Percentiles rank a stretch among this genome's conserved stretches.
Conservation (phyloP, 2,888 invertebrate species). For the Lasius fuliginosus region DNA sequence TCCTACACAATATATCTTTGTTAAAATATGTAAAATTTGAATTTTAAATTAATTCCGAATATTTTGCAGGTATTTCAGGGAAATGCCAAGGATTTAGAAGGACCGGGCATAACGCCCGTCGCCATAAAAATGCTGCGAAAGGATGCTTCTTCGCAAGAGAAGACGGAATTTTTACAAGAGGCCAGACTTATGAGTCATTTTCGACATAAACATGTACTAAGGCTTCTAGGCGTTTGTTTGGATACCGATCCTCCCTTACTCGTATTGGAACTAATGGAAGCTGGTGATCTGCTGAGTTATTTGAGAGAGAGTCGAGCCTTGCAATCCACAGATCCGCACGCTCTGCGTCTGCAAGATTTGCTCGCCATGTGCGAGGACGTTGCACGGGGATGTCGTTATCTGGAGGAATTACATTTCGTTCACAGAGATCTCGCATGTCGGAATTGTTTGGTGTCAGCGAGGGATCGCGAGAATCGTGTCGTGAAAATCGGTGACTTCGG, state of each 20-base stretch:
- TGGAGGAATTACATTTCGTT: conserved; percentile 99
- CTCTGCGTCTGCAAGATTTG: conserved; percentile 93
- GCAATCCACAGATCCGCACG: conserved; percentile 88
- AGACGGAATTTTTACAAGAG: conserved; percentile 97
- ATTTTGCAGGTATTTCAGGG: conserved; percentile 92
- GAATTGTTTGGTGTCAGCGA: conserved; percentile 96
- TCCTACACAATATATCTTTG: not conserved
- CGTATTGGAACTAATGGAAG: conserved; percentile 99
- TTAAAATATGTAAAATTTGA: not conserved
- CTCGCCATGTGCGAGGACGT: conserved; percentile 98
- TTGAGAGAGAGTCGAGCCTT: conserved; percentile 93
- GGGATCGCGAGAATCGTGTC: conserved; percentile 90
- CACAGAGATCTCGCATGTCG: conserved; percentile 98
- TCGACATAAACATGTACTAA: conserved; percentile 97
- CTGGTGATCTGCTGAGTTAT: conserved; percentile 97
- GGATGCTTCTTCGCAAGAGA: conserved; percentile 96
- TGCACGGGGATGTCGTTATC: conserved; percentile 97
- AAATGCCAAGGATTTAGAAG: conserved; percentile 91
- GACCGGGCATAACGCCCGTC: conserved; percentile 90
- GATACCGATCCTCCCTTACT: conserved; percentile 97
- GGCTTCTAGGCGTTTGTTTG: conserved; percentile 97
- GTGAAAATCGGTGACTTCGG: conserved; percentile 99
- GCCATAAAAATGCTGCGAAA: conserved; percentile 98
- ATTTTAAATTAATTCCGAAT: not conserved
- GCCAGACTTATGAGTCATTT: conserved; percentile 99